A percentile compares a stretch with the other conserved stretches of the same genome.
phyloP scores from a whole-genome alignment of 2,888 invertebrate genomes.

The Ashinkailepas kermadecensis region DNA sequence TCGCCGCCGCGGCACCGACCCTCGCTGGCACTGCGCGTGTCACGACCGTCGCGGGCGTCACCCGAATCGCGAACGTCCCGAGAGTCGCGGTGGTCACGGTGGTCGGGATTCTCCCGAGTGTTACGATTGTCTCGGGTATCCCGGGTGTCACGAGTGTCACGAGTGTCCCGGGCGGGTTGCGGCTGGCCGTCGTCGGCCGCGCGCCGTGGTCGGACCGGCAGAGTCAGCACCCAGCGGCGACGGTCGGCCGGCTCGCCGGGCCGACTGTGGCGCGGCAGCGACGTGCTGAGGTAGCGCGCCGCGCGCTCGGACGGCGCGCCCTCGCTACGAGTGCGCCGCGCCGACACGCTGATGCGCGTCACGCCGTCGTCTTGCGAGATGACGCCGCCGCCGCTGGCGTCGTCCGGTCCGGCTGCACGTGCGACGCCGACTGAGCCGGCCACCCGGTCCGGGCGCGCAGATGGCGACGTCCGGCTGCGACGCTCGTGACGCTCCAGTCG shows the following conservation, averaged over 20 bases:
- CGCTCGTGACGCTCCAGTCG: neutral
- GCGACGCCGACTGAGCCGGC: neutral
- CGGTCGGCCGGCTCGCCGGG: neutral
- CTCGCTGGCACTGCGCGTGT: constrained; percentile 14
- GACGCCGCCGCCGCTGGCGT: neutral
- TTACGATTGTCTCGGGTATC: too few relatives aligned
- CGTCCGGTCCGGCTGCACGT: neutral
- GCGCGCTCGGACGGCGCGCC: neutral
- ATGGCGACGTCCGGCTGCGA: neutral
- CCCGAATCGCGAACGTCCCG: too few relatives aligned
- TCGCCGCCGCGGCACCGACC: neutral
- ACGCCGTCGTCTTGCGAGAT: constrained; percentile 5
- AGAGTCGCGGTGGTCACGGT: too few relatives aligned
- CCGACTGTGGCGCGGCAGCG: neutral
- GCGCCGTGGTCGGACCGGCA: neutral
- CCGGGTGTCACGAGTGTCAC: too few relatives aligned
- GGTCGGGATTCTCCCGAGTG: too few relatives aligned
- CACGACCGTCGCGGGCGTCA: neutral
- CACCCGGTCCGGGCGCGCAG: neutral
- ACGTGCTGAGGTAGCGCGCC: neutral
- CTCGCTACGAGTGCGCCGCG: neutral
- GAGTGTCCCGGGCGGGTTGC: too few relatives aligned
- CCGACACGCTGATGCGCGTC: neutral
- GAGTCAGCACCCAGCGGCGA: neutral
- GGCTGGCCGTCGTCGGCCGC: neutral